Evolutionary conservation across 2,888 invertebrate genomes (phyloP).

Genomic region (Rhogogaster chlorosoma): DNA sequence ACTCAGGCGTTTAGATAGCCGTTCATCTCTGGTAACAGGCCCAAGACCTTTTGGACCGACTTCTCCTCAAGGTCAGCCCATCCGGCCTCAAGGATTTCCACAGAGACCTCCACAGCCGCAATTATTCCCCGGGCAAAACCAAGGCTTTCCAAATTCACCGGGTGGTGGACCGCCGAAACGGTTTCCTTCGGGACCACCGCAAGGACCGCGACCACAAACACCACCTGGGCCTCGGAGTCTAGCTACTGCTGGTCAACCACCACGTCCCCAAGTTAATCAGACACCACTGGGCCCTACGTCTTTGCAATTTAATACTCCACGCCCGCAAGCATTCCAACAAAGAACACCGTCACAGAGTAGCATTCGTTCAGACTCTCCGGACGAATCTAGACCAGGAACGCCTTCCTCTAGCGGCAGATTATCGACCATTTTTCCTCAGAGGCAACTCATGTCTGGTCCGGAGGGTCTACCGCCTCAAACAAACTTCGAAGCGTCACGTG

Average conservation of each 20-base stretch:
- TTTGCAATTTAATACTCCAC: slow-evolving; percentile 3
- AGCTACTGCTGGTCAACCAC: slow-evolving; percentile 19
- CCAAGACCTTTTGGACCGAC: slow-evolving; percentile 73
- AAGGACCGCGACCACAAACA: slow-evolving; percentile 26
- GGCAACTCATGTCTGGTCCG: slow-evolving; percentile 46
- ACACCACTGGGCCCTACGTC: slow-evolving; percentile 10
- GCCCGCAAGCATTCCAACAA: slow-evolving; percentile 29
- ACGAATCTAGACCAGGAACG: slow-evolving; percentile 43
- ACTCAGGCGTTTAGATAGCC: slow-evolving; percentile 79
- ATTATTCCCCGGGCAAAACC: slow-evolving; percentile 37
- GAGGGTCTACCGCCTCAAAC: slow-evolving; percentile 42
- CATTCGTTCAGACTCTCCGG: slow-evolving; percentile 30
- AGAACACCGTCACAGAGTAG: slow-evolving; percentile 42
- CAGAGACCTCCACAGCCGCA: slow-evolving; percentile 39
- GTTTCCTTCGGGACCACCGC: slow-evolving; percentile 37
- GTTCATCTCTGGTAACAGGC: slow-evolving; percentile 79
- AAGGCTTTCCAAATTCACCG: slow-evolving; percentile 35
- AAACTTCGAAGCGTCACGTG: slow-evolving; percentile 31
- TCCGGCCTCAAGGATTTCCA: slow-evolving; percentile 54
- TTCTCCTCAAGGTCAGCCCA: slow-evolving; percentile 63
- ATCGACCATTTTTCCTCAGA: slow-evolving; percentile 38
- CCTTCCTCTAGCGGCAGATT: slow-evolving; percentile 31
- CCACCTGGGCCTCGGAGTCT: slow-evolving; percentile 45
- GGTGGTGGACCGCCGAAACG: slow-evolving; percentile 34
- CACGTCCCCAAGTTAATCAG: slow-evolving; percentile 26